Evolutionary conservation across 2,113 vertebrate species (phyloP), one percentile per base, ranked within the genome.

Genomic region (Pteruthius melanotis): DNA sequence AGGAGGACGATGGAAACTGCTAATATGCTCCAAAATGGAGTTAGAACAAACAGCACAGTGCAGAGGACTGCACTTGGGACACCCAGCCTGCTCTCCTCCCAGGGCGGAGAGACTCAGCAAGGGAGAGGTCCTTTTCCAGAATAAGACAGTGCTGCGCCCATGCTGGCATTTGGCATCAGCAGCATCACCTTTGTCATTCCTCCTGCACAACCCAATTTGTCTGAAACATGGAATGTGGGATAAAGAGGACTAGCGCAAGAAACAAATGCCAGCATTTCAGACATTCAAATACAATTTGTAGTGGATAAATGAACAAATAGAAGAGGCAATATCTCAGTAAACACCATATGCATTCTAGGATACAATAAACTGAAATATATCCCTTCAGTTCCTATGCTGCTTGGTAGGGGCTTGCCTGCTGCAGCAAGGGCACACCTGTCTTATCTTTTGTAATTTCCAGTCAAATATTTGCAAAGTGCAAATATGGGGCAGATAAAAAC

Each of bases 391-490:
- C 35, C 50, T 5, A 1, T 40, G 60, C 54, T 75, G 66, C 65
- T 60, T 37, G 31, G 47, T 15, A 81, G 79, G 50, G 10, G 7
- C 68, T 81, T 14, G 84, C 35, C 68, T 74, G 85, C 84, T 87
- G 66, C 79, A 91, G 74, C 9, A 23, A 49, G 11, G 45, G 70
- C 63, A 74, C 40, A 61, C 68, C 60, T 60, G 52, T 37, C 71
- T 92, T 95, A 96, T 94, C 93, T 90, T 82, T 42, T 15, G 15
- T 69, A 18, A 5, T 88, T 94, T 96, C 93, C 92, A 90, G 88
- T 81, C 68, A 95, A 96, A 87, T 90, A 93, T 92, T 96, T 95
- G 88, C 76, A 71, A 83, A 96, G 63, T 22, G 72, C 76, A 83
- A 83, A 54, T 13, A 24, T 31, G 15, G 49, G 30, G 40, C 22